These are phyloP conservation scores for Hoplostethus mediterraneus DNA, from an alignment of 2,797 vertebrate genomes.

Conservation along the genomic window DNA sequence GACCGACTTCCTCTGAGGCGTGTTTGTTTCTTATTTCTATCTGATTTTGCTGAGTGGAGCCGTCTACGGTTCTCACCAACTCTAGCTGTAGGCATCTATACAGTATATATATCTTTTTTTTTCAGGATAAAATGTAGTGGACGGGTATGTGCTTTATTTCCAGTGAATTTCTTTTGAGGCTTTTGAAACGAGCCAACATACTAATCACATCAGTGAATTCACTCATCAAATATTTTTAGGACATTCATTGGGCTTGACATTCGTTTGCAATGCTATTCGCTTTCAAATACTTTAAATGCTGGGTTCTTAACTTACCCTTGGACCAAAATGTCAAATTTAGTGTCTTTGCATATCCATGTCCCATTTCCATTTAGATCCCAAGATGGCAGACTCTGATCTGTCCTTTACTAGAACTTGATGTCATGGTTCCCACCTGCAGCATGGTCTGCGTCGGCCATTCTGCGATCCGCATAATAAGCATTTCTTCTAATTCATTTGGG, in stretches of 20 bases:
- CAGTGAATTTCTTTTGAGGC: not conserved
- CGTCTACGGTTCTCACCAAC: not conserved
- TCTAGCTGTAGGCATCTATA: conserved; percentile 7
- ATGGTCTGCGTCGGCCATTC: not conserved
- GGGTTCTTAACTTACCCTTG: not conserved
- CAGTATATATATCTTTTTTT: not conserved
- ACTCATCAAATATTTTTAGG: not conserved
- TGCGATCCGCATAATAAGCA: not conserved
- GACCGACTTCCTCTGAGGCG: not conserved
- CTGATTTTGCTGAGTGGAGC: not conserved
- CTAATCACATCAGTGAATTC: conserved; percentile 7
- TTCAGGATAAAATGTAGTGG: conserved; percentile 29
- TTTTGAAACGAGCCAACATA: not conserved
- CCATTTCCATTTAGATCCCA: not conserved
- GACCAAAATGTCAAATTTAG: not conserved
- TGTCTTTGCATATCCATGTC: not conserved
- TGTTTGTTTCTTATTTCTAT: not conserved
- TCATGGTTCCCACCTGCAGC: not conserved
- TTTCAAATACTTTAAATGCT: not conserved
- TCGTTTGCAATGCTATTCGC: not conserved
- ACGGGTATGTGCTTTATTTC: not conserved
- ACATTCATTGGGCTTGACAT: not conserved
- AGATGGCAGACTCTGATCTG: not conserved
- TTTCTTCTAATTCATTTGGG: conserved; percentile 1
- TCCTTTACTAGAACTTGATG: not conserved